Evolutionary conservation across 2,888 invertebrate species (phyloP).

Genomic region (Meganola albula): DNA sequence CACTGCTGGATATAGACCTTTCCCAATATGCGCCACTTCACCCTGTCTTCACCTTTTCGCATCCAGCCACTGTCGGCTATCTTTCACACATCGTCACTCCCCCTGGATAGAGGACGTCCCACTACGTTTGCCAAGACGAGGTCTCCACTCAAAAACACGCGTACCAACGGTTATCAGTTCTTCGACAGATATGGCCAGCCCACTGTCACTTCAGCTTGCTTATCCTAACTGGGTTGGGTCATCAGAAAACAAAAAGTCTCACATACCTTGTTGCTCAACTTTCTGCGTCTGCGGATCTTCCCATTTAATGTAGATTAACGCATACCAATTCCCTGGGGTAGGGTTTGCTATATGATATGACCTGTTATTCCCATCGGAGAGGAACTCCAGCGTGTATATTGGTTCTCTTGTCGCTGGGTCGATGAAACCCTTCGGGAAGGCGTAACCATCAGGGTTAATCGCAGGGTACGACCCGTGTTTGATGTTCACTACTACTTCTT

Average conservation of each 20-base stretch:
- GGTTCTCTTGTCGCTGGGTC: slow-evolving; percentile 61
- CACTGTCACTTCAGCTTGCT: no score
- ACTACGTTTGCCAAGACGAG: no score
- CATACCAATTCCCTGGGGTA: slow-evolving; percentile 87
- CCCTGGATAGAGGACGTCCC: no score
- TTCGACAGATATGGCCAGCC: no score
- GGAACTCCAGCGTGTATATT: slow-evolving; percentile 76
- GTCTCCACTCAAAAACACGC: no score
- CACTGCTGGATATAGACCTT: no score
- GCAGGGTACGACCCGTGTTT: slow-evolving; percentile 91
- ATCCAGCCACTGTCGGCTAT: no score
- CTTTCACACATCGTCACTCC: no score
- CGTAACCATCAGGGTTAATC: slow-evolving; percentile 87
- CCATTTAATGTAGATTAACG: slow-evolving; percentile 86
- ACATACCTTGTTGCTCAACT: slow-evolving; percentile 85
- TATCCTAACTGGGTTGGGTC: no score
- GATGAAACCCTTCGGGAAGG: slow-evolving; percentile 83
- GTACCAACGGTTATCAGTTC: no score
- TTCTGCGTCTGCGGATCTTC: slow-evolving; percentile 83
- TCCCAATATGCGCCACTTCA: no score
- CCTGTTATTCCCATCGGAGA: slow-evolving; percentile 79
- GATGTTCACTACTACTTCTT: slow-evolving; percentile 82
- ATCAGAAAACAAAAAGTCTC: not conserved
- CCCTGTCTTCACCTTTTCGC: no score
- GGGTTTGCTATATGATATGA: slow-evolving; percentile 81